Evolutionary conservation across 2,888 invertebrate species (phyloP).

Genomic region (Gastracanthus pulcherrimus): DNA sequence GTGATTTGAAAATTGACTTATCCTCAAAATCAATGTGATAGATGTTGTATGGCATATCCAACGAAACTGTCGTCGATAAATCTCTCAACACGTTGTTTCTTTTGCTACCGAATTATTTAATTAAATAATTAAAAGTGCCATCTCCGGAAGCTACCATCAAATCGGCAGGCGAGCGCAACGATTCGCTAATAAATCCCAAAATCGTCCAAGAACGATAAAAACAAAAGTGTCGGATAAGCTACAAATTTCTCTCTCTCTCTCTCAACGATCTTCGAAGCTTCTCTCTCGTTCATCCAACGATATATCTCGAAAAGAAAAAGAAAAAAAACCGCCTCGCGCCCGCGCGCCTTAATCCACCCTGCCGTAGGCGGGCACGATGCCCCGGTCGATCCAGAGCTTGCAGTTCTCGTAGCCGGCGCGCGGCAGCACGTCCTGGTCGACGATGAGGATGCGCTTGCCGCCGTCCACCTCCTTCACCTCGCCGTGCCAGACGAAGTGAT

Average conservation of each 20-base stretch:
- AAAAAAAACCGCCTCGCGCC: no score
- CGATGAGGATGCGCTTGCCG: slow-evolving; percentile 81
- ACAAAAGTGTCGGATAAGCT: slow-evolving; percentile 22
- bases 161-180: slow-evolving; percentile 18
- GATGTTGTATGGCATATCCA: slow-evolving; percentile 50
- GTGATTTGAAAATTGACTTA: slow-evolving; percentile 41
- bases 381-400: slow-evolving; percentile 85
- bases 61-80: slow-evolving; percentile 23
- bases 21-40: slow-evolving; percentile 31
- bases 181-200: slow-evolving; percentile 35
- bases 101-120: slow-evolving; percentile 39
- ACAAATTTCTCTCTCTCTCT: no score
- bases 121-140: slow-evolving; percentile 33
- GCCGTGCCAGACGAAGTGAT: slow-evolving; percentile 89
- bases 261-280: slow-evolving; percentile 27
- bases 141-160: slow-evolving; percentile 14
- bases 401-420: slow-evolving; percentile 82
- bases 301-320: slow-evolving; percentile 10
- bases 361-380: slow-evolving; percentile 87
- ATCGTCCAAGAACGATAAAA: slow-evolving; percentile 19
- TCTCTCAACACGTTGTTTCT: no score
- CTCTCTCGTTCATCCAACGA: no score
- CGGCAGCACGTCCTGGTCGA: slow-evolving; percentile 85
- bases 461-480: slow-evolving; percentile 81
- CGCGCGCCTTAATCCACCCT: slow-evolving; percentile 84